phyloP scores from a whole-genome alignment of 1,140 invertebrate genomes.

The Ostrea edulis region DNA sequence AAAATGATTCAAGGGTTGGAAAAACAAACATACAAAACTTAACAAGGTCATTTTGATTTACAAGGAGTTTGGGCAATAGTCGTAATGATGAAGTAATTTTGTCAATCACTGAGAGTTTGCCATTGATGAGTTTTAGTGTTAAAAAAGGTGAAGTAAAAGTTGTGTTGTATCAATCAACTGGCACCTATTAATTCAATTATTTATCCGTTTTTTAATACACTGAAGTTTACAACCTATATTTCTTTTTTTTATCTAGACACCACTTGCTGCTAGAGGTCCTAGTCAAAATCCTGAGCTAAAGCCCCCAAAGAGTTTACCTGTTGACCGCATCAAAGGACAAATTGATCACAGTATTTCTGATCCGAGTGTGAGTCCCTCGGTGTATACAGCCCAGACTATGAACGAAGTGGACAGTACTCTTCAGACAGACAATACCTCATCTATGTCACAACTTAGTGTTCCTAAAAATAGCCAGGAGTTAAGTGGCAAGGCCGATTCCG shows the following conservation, averaged over 20 bases:
- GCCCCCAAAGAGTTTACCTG: not conserved
- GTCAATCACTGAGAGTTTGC: too few relatives aligned
- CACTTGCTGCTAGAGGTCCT: slow-evolving; percentile 37
- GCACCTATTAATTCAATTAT: too few relatives aligned
- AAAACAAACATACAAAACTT: too few relatives aligned
- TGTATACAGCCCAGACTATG: not conserved
- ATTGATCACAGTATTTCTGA: not conserved
- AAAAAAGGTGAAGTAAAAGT: too few relatives aligned
- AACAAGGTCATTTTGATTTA: too few relatives aligned
- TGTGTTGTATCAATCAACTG: too few relatives aligned
- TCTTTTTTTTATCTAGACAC: not conserved
- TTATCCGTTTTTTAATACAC: not conserved
- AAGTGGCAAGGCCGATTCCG: not conserved
- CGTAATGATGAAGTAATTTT: too few relatives aligned
- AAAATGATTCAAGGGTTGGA: too few relatives aligned
- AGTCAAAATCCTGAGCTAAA: not conserved
- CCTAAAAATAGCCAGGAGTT: slow-evolving; percentile 4
- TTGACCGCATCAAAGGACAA: not conserved
- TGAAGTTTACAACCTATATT: not conserved
- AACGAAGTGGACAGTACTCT: not conserved
- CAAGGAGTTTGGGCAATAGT: too few relatives aligned
- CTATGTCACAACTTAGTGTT: not conserved
- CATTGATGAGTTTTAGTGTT: too few relatives aligned
- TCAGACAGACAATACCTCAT: slow-evolving; percentile 4
- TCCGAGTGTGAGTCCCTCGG: not conserved